These are phyloP conservation scores for Hirudinaria manillensis DNA, from an alignment of 2,888 invertebrate genomes.

Conservation along the genomic window DNA sequence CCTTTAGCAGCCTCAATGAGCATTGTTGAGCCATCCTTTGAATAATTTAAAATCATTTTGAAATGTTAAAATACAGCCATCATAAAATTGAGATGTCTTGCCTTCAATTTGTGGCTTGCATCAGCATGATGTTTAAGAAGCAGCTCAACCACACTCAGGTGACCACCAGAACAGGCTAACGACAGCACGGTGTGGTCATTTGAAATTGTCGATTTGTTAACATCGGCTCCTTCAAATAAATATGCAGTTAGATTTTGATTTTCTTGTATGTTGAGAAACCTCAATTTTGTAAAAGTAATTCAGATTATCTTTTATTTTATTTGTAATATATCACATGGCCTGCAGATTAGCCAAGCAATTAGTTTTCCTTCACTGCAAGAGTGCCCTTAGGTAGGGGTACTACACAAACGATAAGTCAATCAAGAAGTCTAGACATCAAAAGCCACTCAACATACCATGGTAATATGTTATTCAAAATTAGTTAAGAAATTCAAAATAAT, in stretches of 20 bases:
- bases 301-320: no score
- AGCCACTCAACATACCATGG: no score
- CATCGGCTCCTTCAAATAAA: constrained; percentile 62
- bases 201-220: constrained; percentile 73
- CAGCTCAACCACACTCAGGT: constrained; percentile 83
- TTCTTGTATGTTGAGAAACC: no score
- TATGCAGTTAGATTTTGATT: neutral
- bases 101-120: constrained; percentile 89
- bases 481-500: no score
- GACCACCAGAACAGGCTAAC: constrained; percentile 91
- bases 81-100: constrained; percentile 44
- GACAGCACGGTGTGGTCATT: constrained; percentile 96
- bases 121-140: constrained; percentile 85
- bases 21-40: constrained; percentile 89
- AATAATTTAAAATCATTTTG: constrained; percentile 31
- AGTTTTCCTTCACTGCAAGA: neutral
- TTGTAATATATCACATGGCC: no score
- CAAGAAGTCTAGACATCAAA: neutral
- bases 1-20: constrained; percentile 96
- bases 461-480: no score
- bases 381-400: neutral
- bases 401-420: neutral
- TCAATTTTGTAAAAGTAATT: no score
- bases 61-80: neutral
- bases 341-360: no score